Conservation (phyloP, 2,888 invertebrate species). For the Idaea biselata region DNA sequence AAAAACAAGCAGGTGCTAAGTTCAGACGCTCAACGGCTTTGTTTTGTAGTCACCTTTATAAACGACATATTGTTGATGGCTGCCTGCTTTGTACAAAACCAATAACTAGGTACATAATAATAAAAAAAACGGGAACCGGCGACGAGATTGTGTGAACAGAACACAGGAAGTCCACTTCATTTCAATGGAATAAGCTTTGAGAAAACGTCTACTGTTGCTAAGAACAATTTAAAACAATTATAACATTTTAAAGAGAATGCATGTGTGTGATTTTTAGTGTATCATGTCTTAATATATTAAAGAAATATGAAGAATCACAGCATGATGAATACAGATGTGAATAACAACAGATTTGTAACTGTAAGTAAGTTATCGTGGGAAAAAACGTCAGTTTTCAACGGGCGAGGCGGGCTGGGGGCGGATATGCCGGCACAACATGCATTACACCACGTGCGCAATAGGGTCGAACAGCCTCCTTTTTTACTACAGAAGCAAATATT, state of each 20-base stretch:
- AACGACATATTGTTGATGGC: slow-evolving; percentile 76
- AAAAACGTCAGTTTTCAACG: slow-evolving; percentile 64
- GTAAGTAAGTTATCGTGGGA: slow-evolving; percentile 68
- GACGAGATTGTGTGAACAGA: slow-evolving; percentile 69
- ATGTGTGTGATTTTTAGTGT: slow-evolving; percentile 13
- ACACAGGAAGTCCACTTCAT: slow-evolving; percentile 69
- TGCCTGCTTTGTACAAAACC: slow-evolving; percentile 72
- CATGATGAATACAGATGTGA: slow-evolving; percentile 27
- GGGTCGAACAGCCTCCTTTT: slow-evolving; percentile 44
- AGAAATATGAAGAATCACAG: slow-evolving; percentile 15
- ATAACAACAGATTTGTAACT: slow-evolving; percentile 57
- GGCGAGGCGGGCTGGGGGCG: slow-evolving; percentile 58
- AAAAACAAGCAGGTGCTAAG: slow-evolving; percentile 69
- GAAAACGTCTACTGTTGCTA: slow-evolving; percentile 27
- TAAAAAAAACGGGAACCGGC: slow-evolving; percentile 58
- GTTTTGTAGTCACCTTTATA: slow-evolving; percentile 77
- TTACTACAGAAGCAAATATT: slow-evolving; percentile 27
- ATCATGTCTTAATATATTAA: neutral
- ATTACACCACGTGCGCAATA: slow-evolving; percentile 60
- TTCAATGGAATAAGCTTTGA: slow-evolving; percentile 50
- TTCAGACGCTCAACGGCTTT: slow-evolving; percentile 69
- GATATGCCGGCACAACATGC: slow-evolving; percentile 58
- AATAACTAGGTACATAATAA: slow-evolving; percentile 71
- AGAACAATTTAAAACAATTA: slow-evolving; percentile 16
- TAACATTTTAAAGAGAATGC: slow-evolving; percentile 14